Conservation (phyloP, 2,888 invertebrate species). For the Catonia carolina region DNA sequence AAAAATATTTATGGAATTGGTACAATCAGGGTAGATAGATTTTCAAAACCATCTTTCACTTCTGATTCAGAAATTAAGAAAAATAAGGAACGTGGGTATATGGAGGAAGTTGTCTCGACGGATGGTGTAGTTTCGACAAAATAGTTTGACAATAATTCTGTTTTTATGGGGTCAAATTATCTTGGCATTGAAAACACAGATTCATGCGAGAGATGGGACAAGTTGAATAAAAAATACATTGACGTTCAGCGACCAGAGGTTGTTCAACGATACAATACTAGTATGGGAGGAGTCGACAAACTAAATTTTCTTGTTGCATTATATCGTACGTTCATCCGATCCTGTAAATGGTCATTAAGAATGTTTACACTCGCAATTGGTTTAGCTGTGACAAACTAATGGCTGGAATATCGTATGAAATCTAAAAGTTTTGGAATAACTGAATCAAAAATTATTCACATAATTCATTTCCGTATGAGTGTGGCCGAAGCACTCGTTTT, state of each 20-base stretch:
- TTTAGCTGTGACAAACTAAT: conserved; percentile 25
- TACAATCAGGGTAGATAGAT: conserved; percentile 22
- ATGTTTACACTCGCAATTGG: conserved; percentile 24
- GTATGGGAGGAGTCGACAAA: conserved; percentile 26
- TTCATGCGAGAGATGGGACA: conserved; percentile 22
- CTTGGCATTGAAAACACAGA: conserved; percentile 16
- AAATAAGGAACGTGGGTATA: conserved; percentile 9
- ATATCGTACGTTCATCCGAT: conserved; percentile 23
- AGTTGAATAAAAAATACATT: conserved; percentile 13
- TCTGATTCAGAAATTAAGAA: conserved; percentile 20
- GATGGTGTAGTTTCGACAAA: conserved; percentile 21
- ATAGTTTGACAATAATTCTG: conserved; percentile 23
- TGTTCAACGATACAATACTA: conserved; percentile 21
- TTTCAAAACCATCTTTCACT: conserved; percentile 23
- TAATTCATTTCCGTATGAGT: conserved; percentile 21
- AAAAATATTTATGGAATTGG: conserved; percentile 22
- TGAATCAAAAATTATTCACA: conserved; percentile 18
- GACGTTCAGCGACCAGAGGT: conserved; percentile 17
- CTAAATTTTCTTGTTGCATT: conserved; percentile 19
- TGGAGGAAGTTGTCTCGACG: conserved; percentile 4
- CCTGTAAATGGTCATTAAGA: conserved; percentile 24
- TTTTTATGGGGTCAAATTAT: conserved; percentile 17
- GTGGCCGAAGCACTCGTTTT: conserved; percentile 18
- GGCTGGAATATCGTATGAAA: conserved; percentile 24
- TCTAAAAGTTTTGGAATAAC: conserved; percentile 7